Percentiles rank a stretch among this genome's conserved stretches.
Conservation (phyloP, 1,140 invertebrate species). For the Ceratoteleas bidentatus region DNA sequence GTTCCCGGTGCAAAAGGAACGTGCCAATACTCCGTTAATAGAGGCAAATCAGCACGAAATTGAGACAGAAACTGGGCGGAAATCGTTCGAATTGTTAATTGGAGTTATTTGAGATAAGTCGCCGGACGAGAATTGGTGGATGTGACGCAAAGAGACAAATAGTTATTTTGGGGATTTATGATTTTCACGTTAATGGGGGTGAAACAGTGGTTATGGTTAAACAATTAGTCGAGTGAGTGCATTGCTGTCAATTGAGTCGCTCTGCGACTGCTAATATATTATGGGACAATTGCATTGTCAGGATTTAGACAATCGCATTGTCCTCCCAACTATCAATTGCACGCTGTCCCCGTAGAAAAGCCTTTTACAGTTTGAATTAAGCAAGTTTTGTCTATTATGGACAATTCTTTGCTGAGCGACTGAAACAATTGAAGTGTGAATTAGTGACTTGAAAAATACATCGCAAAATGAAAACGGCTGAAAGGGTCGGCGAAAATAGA, state of each 20-base stretch:
- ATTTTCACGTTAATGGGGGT: not conserved
- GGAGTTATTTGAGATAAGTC: no score
- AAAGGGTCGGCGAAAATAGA: not conserved
- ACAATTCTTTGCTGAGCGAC: slow-evolving; percentile 41
- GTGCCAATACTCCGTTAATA: not conserved
- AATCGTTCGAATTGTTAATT: no score
- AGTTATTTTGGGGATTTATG: no score
- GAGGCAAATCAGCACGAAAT: not conserved
- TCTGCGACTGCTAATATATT: slow-evolving; percentile 36
- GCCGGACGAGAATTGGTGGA: no score
- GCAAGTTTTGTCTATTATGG: slow-evolving; percentile 51
- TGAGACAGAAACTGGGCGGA: not conserved
- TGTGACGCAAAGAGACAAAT: no score
- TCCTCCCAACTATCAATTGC: slow-evolving; percentile 52
- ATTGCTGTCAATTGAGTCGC: slow-evolving; percentile 9
- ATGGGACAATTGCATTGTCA: slow-evolving; percentile 51
- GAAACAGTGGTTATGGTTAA: not conserved
- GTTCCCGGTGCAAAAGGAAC: slow-evolving; percentile 13
- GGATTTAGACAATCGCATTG: slow-evolving; percentile 59
- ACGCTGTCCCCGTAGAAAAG: slow-evolving; percentile 26
- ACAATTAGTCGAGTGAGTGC: no score
- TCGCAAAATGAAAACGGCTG: not conserved
- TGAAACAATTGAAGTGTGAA: slow-evolving; percentile 53
- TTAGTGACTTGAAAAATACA: slow-evolving; percentile 39
- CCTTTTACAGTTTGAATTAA: slow-evolving; percentile 51